Conservation (phyloP, 2,797 vertebrate species). For the Pseudotriccus pelzelni region DNA sequence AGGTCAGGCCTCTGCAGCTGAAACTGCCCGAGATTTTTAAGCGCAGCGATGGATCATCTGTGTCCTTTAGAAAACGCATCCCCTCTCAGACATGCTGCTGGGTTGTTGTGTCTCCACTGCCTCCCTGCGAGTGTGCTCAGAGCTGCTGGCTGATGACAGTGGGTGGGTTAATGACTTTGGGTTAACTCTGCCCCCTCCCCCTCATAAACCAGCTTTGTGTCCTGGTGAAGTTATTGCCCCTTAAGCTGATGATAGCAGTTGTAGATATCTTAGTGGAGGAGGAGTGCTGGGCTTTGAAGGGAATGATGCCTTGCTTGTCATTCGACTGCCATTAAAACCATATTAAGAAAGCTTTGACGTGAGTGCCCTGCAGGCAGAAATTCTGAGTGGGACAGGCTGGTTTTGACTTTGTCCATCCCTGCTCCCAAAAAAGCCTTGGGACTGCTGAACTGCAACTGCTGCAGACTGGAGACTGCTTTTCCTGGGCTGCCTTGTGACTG, state of each 20-base stretch:
- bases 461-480: neutral
- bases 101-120: neutral
- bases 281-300: neutral
- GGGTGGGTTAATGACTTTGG: neutral
- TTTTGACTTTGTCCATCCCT: neutral
- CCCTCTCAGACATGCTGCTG: neutral
- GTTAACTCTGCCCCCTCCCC: neutral
- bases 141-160: neutral
- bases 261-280: neutral
- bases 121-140: neutral
- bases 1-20: slow-evolving; percentile 23
- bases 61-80: neutral
- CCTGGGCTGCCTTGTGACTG: neutral
- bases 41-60: neutral
- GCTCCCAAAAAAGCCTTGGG: neutral
- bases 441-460: neutral
- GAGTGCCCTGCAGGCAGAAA: neutral
- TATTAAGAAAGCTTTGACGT: neutral
- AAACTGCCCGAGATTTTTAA: neutral
- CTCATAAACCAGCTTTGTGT: neutral
- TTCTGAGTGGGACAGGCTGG: neutral
- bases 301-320: neutral
- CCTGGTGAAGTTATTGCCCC: neutral
- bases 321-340: neutral
- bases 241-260: neutral